phyloP scores from a whole-genome alignment of 2,797 vertebrate species.

The Coranthus polyacanthus region DNA sequence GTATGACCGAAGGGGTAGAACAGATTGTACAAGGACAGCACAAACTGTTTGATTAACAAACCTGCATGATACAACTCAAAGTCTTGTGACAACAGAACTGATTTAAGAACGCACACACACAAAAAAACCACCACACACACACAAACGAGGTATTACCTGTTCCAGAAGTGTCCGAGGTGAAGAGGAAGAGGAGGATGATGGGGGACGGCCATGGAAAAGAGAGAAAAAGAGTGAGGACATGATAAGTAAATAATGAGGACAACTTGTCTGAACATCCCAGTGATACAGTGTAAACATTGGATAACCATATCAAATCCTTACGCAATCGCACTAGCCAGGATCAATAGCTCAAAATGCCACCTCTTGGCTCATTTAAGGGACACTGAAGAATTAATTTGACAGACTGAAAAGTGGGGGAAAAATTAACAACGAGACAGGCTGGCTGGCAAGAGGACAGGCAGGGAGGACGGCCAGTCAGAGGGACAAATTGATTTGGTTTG shows the following conservation, averaged over 20 bases:
- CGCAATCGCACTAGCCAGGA: conserved; percentile 26
- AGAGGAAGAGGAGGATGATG: conserved; percentile 13
- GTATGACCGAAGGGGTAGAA: conserved; percentile 1
- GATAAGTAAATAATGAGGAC: conserved; percentile 44
- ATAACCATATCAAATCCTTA: conserved; percentile 24
- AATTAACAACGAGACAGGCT: conserved; percentile 7
- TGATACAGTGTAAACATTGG: conserved; percentile 43
- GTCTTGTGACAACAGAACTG: conserved; percentile 32
- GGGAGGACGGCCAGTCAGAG: conserved; percentile 25
- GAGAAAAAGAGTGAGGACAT: conserved; percentile 25
- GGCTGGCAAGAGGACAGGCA: conserved; percentile 18
- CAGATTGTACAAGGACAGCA: conserved; percentile 28
- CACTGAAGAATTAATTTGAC: conserved; percentile 51
- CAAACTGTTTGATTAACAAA: conserved; percentile 61
- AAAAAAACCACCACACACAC: conserved; percentile 34
- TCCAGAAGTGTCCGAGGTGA: conserved; percentile 26
- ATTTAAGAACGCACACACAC: conserved; percentile 16
- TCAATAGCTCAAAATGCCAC: conserved; percentile 53
- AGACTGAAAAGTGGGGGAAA: conserved; percentile 24
- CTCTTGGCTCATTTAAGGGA: conserved; percentile 43
- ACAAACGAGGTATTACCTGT: conserved; percentile 68
- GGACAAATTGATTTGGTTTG: conserved; percentile 46
- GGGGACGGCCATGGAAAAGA: conserved; percentile 47
- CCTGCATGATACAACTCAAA: background rate
- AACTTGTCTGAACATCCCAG: conserved; percentile 31